A percentile compares a stretch with the other conserved stretches of the same genome.
Conservation (phyloP, 2,888 invertebrate genomes). For the Pristionchus mayeri region DNA sequence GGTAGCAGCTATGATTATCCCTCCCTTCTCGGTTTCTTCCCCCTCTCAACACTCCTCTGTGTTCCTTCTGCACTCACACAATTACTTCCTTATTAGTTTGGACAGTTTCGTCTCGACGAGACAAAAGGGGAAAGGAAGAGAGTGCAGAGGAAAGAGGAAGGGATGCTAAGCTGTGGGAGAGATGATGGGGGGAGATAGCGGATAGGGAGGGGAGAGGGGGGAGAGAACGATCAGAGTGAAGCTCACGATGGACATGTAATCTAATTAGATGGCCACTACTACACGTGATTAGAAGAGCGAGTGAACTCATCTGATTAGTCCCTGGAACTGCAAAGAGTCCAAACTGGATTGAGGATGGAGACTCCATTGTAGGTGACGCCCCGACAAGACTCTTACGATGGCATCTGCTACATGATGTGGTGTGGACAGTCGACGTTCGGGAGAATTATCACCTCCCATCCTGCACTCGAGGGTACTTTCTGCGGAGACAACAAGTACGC, state of each 20-base stretch:
- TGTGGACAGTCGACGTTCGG: slow-evolving; percentile 74
- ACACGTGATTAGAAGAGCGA: slow-evolving; percentile 10
- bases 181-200: background rate
- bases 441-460: slow-evolving; percentile 76
- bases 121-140: background rate
- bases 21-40: background rate
- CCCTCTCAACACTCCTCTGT: background rate
- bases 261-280: background rate
- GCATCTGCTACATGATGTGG: slow-evolving; percentile 77
- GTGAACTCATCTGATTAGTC: background rate
- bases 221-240: background rate
- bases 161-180: background rate
- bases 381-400: slow-evolving; percentile 73
- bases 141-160: background rate
- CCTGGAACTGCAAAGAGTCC: background rate
- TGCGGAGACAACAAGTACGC: slow-evolving; percentile 68
- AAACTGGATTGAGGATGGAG: background rate
- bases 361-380: slow-evolving; percentile 70
- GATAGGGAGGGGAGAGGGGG: background rate
- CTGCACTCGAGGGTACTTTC: slow-evolving; percentile 71
- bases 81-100: slow-evolving; percentile 45
- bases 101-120: slow-evolving; percentile 11
- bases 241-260: background rate
- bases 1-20: background rate
- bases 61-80: slow-evolving; percentile 33